Evolutionary conservation across 2,888 invertebrate genomes (phyloP).

Genomic region (Syritta pipiens): DNA sequence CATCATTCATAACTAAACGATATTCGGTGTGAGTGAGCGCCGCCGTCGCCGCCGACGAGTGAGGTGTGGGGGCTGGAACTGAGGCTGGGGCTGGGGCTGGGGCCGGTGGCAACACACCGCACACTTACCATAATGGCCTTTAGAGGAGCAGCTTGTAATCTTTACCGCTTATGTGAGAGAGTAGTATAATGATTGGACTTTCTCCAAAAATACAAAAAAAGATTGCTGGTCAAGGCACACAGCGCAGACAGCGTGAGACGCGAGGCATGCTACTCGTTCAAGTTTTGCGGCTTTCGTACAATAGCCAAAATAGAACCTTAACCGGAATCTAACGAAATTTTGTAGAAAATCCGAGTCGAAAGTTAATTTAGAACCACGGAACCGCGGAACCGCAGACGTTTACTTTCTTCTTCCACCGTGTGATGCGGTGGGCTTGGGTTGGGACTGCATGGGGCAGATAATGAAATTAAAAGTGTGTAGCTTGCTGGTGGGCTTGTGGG

Average conservation of each 20-base stretch:
- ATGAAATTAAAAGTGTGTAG: constrained; percentile 63
- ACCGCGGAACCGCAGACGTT: constrained; percentile 47
- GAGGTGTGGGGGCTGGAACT: neutral
- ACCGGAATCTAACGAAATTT: constrained; percentile 45
- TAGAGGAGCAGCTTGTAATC: constrained; percentile 48
- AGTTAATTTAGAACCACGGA: constrained; percentile 48
- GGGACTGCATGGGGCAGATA: constrained; percentile 41
- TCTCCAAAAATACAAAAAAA: constrained; percentile 52
- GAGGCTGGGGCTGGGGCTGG: too few relatives aligned
- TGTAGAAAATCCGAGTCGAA: constrained; percentile 41
- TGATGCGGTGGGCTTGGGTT: constrained; percentile 2
- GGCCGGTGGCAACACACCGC: constrained; percentile 14
- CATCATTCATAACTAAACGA: constrained; percentile 55
- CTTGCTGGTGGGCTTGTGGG: neutral
- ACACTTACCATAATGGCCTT: constrained; percentile 43
- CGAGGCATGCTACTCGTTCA: too few relatives aligned
- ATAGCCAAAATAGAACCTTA: constrained; percentile 49
- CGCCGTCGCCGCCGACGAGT: neutral
- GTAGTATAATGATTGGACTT: constrained; percentile 58
- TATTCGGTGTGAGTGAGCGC: constrained; percentile 27
- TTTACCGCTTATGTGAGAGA: constrained; percentile 39
- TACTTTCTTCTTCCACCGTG: constrained; percentile 54
- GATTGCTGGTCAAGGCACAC: constrained; percentile 25
- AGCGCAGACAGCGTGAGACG: constrained; percentile 11
- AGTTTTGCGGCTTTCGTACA: constrained; percentile 49